phyloP scores from a whole-genome alignment of 2,797 vertebrate genomes.

The Eleutherodactylus coqui region DNA sequence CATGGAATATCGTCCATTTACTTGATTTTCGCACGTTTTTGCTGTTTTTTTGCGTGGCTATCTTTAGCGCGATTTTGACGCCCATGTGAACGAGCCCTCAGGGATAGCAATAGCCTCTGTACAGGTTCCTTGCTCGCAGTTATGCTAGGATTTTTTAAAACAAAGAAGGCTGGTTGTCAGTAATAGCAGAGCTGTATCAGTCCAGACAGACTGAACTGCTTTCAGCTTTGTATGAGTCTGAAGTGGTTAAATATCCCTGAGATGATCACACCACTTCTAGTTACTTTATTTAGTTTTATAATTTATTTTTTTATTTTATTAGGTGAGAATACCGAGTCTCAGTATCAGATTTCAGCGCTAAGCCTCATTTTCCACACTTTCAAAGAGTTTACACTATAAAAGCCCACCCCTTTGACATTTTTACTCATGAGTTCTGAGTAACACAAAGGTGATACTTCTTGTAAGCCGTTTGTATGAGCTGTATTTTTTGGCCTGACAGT shows the following conservation, averaged over 20 bases:
- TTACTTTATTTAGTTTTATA: constrained; percentile 44
- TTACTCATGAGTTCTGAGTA: constrained; percentile 51
- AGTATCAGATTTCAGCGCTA: constrained; percentile 57
- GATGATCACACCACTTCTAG: constrained; percentile 49
- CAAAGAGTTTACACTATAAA: constrained; percentile 54
- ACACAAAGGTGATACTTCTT: constrained; percentile 56
- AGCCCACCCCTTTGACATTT: constrained; percentile 56
- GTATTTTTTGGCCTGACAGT: constrained; percentile 35
- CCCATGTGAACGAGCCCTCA: no score
- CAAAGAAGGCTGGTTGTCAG: not conserved
- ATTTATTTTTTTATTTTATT: constrained; percentile 58
- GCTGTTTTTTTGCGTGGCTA: no score
- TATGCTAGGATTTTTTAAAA: not conserved
- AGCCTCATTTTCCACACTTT: constrained; percentile 57
- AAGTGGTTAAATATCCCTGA: constrained; percentile 40
- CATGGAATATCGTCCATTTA: no score
- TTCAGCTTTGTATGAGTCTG: not conserved
- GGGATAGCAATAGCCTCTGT: no score
- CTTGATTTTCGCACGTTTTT: no score
- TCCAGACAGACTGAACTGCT: not conserved
- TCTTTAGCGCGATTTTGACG: no score
- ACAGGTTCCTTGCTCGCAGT: not conserved
- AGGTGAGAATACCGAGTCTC: constrained; percentile 56
- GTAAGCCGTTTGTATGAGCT: constrained; percentile 52
- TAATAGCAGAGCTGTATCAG: not conserved